These are phyloP conservation scores for Porites cylindrica DNA, from an alignment of 92 coral and sea anemone species.

Conservation along the genomic window DNA sequence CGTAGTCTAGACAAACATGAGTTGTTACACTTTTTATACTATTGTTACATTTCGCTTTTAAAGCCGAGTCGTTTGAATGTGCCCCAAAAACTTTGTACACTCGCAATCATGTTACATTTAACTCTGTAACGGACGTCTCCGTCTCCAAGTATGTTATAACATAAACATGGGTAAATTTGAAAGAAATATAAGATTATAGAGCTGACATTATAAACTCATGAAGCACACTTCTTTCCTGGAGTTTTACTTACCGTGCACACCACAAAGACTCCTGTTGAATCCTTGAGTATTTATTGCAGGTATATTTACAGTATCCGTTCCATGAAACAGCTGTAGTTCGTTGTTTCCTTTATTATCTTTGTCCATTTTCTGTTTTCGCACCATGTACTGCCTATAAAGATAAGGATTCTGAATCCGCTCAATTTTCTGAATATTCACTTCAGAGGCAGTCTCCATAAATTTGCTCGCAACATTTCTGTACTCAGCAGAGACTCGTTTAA, in stretches of 20 bases:
- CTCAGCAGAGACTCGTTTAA: conserved; percentile 49
- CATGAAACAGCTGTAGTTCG: conserved; percentile 84
- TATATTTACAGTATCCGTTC: conserved; percentile 68
- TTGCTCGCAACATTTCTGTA: conserved; percentile 55
- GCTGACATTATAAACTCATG: neutral
- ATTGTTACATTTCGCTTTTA: no score
- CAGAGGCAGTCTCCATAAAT: conserved; percentile 49
- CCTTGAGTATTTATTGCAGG: conserved; percentile 68
- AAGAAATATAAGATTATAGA: no score
- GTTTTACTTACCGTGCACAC: conserved; percentile 71
- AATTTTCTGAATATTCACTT: conserved; percentile 47
- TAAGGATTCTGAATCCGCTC: conserved; percentile 86
- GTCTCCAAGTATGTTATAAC: no score
- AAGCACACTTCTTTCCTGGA: neutral
- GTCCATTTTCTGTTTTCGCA: conserved; percentile 81
- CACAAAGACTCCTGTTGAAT: conserved; percentile 85
- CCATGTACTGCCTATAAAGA: conserved; percentile 69
- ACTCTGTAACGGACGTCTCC: no score
- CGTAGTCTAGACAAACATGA: no score
- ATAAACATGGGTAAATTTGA: no score
- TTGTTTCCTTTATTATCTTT: conserved; percentile 73
- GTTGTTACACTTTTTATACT: no score
- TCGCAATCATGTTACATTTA: no score
- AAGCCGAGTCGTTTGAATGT: no score
- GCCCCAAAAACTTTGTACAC: no score